These are phyloP conservation scores for Sylvietta virens DNA, from an alignment of 2,113 vertebrate species.

Conservation along the genomic window DNA sequence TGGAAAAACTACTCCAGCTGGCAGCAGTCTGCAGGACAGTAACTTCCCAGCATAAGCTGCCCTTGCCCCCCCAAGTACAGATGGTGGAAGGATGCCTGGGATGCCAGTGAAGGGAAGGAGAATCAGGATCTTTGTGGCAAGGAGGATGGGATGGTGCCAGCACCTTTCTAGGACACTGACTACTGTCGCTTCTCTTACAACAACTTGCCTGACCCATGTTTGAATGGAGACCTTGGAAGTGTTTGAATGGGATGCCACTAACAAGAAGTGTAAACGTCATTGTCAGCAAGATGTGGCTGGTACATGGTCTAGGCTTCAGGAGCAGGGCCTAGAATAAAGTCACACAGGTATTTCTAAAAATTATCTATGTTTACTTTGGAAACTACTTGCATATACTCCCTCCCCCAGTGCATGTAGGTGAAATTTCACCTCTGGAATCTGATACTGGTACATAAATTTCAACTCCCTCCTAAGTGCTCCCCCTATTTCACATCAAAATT, in stretches of 20 bases:
- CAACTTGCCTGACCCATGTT: neutral
- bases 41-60: neutral
- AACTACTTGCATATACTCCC: neutral
- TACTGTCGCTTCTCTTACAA: neutral
- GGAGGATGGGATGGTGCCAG: neutral
- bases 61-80: neutral
- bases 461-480: neutral
- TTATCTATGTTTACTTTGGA: neutral
- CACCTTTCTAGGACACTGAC: neutral
- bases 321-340: neutral
- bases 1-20: neutral
- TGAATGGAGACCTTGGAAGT: neutral
- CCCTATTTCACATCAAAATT: neutral
- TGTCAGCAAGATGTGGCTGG: neutral
- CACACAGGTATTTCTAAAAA: neutral
- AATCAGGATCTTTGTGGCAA: neutral
- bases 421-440: constrained; percentile 12
- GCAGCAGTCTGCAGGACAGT: neutral
- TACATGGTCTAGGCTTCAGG: neutral
- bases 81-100: neutral
- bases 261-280: accelerated
- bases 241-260: neutral
- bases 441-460: neutral
- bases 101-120: neutral
- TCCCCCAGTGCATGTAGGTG: neutral